Percentiles rank a stretch among this genome's conserved stretches.
phyloP scores from a whole-genome alignment of 2,113 vertebrate species.

The Cynoglossus semilaevis region DNA sequence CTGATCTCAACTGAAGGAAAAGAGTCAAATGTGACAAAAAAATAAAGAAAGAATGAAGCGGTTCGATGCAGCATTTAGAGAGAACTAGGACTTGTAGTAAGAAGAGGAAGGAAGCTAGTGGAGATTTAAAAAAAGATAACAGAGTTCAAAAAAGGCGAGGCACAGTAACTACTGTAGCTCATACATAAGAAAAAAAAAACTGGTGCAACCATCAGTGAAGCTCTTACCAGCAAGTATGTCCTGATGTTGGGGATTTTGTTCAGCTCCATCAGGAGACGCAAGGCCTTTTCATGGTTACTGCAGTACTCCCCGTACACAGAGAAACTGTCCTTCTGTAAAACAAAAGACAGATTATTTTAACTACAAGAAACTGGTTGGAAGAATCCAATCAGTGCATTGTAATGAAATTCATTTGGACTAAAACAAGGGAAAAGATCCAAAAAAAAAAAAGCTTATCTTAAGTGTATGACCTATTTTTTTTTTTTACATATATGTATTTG shows the following conservation, averaged over 20 bases:
- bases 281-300: constrained; percentile 97
- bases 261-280: constrained; percentile 92
- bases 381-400: background rate
- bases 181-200: too few species aligned
- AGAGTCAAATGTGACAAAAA: too few species aligned
- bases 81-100: background rate
- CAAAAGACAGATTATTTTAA: constrained; percentile 21
- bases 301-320: constrained; percentile 97
- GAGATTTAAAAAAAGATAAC: constrained; percentile 2
- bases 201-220: too few species aligned
- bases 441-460: too few species aligned
- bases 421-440: background rate
- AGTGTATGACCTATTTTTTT: too few species aligned
- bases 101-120: constrained; percentile 16
- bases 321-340: constrained; percentile 89
- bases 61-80: background rate
- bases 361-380: constrained; percentile 11
- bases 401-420: constrained; percentile 7
- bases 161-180: too few species aligned
- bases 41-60: too few species aligned
- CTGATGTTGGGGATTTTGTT: constrained; percentile 93
- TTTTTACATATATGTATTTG: background rate
- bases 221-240: constrained; percentile 92
- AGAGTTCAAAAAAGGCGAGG: background rate
- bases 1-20: background rate